phyloP scores from a whole-genome alignment of 2,113 vertebrate species.

The Macquaria ambigua region DNA sequence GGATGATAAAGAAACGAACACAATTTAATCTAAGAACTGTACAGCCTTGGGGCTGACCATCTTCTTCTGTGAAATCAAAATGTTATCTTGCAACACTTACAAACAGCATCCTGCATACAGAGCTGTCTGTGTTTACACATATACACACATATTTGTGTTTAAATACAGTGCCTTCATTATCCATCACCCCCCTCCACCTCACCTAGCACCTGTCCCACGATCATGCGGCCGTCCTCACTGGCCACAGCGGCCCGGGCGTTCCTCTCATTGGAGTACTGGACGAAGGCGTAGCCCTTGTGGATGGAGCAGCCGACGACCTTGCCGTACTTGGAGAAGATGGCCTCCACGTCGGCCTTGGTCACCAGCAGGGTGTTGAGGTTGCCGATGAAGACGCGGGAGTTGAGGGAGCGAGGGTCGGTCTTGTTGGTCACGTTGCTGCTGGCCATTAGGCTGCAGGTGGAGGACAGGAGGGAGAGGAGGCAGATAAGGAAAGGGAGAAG shows the following conservation, averaged over 20 bases:
- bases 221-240: slow-evolving; percentile 91
- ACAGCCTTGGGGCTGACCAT: no score
- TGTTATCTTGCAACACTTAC: no score
- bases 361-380: slow-evolving; percentile 95
- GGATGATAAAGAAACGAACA: no score
- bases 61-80: no score
- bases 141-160: no score
- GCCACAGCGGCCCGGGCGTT: slow-evolving; percentile 89
- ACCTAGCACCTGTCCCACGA: slow-evolving; percentile 91
- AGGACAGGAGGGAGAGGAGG: slow-evolving; percentile 8
- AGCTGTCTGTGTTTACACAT: no score
- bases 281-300: slow-evolving; percentile 94
- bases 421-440: slow-evolving; percentile 95
- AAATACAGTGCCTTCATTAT: no score
- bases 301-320: slow-evolving; percentile 94
- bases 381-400: slow-evolving; percentile 94
- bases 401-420: slow-evolving; percentile 92
- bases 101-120: no score
- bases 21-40: no score
- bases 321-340: slow-evolving; percentile 93
- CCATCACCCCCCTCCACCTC: slow-evolving; percentile 12
- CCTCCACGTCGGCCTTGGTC: slow-evolving; percentile 93
- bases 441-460: slow-evolving; percentile 85
- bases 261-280: slow-evolving; percentile 91
- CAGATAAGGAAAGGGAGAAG: background rate